Conservation (phyloP, 2,888 invertebrate genomes). For the Parelbella ahira region DNA sequence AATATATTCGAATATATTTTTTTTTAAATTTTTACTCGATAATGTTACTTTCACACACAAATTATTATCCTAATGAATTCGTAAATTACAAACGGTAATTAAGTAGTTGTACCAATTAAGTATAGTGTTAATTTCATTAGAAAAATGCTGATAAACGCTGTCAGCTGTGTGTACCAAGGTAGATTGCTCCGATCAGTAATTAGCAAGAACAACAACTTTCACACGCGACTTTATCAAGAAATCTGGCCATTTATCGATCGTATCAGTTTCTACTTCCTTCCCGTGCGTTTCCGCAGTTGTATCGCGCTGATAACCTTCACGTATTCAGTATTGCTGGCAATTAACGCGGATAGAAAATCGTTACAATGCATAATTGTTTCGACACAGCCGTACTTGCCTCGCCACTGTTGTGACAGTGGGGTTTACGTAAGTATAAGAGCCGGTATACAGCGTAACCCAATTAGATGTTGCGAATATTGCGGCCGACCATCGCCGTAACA, state of each 20-base stretch:
- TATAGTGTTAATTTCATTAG: conserved; percentile 1
- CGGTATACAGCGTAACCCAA: conserved; percentile 56
- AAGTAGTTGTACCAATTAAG: too few species aligned
- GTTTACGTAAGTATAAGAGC: conserved; percentile 63
- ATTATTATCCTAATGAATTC: too few species aligned
- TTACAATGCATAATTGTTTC: conserved; percentile 44
- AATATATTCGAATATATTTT: too few species aligned
- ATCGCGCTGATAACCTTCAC: conserved; percentile 26
- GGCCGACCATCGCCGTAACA: conserved; percentile 30
- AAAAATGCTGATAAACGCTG: conserved; percentile 3
- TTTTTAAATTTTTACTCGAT: too few species aligned
- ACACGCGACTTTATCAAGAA: conserved; percentile 56
- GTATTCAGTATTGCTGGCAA: conserved; percentile 15
- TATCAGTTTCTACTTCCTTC: conserved; percentile 50
- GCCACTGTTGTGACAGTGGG: conserved; percentile 59
- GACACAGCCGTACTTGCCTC: conserved; percentile 45
- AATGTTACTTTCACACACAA: too few species aligned
- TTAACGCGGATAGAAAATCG: conserved; percentile 29
- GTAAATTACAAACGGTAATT: too few species aligned
- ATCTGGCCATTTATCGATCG: conserved; percentile 42
- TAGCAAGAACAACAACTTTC: conserved; percentile 70
- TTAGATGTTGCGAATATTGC: conserved; percentile 47
- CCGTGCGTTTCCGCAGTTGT: conserved; percentile 36
- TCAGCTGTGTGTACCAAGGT: conserved; percentile 16
- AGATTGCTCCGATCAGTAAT: conserved; percentile 32